Conservation (phyloP, 2,888 invertebrate genomes). For the Gari tellinella region DNA sequence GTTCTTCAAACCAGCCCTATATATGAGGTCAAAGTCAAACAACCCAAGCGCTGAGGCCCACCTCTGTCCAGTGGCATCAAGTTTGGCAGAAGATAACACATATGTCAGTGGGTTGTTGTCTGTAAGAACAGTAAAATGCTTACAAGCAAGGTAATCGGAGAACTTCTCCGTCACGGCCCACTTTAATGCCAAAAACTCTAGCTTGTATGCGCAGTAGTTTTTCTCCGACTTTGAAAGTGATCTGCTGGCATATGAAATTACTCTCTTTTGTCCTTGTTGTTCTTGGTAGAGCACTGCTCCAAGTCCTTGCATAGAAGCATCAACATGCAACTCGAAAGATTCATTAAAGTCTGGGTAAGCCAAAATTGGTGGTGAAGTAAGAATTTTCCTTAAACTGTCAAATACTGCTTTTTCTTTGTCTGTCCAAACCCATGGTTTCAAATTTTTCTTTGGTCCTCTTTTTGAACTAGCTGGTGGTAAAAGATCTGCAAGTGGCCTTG, state of each 20-base stretch:
- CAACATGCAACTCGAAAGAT: conserved; percentile 30
- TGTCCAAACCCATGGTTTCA: conserved; percentile 9
- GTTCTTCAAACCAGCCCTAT: conserved; percentile 5
- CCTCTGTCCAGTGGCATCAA: conserved; percentile 26
- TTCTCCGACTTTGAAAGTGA: background rate
- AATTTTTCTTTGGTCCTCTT: background rate
- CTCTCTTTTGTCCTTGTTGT: too few species aligned
- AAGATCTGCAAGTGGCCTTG: conserved; percentile 5
- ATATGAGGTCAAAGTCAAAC: conserved; percentile 2
- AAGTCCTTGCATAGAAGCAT: conserved; percentile 31
- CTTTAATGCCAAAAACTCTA: conserved; percentile 14
- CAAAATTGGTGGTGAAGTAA: too few species aligned
- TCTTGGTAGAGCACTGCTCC: conserved; percentile 48
- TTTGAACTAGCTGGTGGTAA: conserved; percentile 1
- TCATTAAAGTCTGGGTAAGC: too few species aligned
- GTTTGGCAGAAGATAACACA: conserved; percentile 6
- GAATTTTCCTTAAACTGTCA: conserved; percentile 5
- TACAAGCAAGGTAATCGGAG: conserved; percentile 32
- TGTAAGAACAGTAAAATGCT: conserved; percentile 32
- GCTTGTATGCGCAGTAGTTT: conserved; percentile 36
- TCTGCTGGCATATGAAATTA: too few species aligned
- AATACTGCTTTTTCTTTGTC: conserved; percentile 9
- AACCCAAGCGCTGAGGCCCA: conserved; percentile 18
- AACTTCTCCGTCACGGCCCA: conserved; percentile 52
- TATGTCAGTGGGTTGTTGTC: conserved; percentile 45